These are phyloP conservation scores for Rhombomys opimus DNA, from an alignment of 2,113 vertebrate species.

Conservation along the genomic window DNA sequence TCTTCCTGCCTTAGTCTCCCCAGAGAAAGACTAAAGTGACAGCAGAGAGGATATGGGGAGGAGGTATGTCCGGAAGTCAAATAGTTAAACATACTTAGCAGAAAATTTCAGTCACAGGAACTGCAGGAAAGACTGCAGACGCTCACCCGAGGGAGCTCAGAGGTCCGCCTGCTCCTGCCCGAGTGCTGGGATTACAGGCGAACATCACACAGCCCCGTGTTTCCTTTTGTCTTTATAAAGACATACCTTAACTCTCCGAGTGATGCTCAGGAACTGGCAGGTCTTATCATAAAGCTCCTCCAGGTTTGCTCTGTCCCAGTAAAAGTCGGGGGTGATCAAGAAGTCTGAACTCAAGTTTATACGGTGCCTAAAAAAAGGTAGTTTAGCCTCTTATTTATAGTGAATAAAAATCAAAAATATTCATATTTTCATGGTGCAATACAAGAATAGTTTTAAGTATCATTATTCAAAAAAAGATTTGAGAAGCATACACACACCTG, in stretches of 20 bases:
- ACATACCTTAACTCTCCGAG: constrained; percentile 95
- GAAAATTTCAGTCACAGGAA: background rate
- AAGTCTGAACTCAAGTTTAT: constrained; percentile 99
- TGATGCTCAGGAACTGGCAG: constrained; percentile 97
- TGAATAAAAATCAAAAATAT: constrained; percentile 34
- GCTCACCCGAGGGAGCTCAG: background rate
- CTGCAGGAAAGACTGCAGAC: background rate
- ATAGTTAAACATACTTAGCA: background rate
- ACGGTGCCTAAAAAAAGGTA: constrained; percentile 90
- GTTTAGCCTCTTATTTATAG: background rate
- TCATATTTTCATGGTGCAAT: background rate
- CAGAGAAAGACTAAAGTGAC: background rate
- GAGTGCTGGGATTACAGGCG: background rate
- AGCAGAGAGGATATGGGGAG: background rate
- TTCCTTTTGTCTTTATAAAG: background rate
- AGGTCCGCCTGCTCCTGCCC: too few relatives aligned
- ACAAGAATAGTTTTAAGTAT: background rate
- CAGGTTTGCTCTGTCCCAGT: constrained; percentile 98
- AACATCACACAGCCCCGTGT: background rate
- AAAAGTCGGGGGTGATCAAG: constrained; percentile 98
- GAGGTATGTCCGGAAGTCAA: too few relatives aligned
- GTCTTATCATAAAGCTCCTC: constrained; percentile 98
- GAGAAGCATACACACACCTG: background rate
- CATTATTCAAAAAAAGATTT: constrained; percentile 14
- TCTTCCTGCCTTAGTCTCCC: background rate